phyloP scores from a whole-genome alignment of 1,140 invertebrate genomes.

The Bombus polaris region DNA sequence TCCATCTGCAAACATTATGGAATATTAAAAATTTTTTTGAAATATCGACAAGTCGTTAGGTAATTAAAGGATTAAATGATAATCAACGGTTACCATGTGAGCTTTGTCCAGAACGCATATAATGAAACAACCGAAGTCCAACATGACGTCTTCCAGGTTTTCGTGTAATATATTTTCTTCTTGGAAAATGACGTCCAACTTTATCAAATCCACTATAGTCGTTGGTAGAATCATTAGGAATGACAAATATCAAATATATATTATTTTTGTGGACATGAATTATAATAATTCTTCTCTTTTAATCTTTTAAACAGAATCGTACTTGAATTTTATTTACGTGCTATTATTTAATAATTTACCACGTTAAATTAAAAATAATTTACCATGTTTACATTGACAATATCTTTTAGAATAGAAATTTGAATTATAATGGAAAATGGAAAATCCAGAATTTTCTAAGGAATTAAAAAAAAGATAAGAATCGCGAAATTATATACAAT shows the following conservation, averaged over 20 bases:
- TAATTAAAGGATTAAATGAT: no score
- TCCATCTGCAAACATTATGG: background rate
- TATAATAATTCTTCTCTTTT: background rate
- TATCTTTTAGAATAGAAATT: background rate
- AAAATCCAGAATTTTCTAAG: background rate
- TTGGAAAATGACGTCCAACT: background rate
- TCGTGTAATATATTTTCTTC: accelerated
- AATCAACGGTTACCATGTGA: background rate
- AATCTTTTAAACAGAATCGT: background rate
- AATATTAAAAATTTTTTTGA: background rate
- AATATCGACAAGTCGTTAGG: no score
- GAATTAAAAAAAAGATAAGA: background rate
- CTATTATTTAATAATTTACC: no score
- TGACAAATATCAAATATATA: background rate
- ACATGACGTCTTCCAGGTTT: accelerated
- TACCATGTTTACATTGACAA: no score
- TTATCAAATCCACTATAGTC: background rate
- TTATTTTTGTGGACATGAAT: background rate
- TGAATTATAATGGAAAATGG: background rate
- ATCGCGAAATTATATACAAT: accelerated
- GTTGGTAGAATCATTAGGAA: background rate
- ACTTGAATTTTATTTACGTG: no score
- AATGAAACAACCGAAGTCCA: background rate
- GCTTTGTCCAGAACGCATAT: background rate
- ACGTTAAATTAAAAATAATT: no score